phyloP scores from a whole-genome alignment of 1,140 invertebrate genomes.

The Drosophila arizonae region DNA sequence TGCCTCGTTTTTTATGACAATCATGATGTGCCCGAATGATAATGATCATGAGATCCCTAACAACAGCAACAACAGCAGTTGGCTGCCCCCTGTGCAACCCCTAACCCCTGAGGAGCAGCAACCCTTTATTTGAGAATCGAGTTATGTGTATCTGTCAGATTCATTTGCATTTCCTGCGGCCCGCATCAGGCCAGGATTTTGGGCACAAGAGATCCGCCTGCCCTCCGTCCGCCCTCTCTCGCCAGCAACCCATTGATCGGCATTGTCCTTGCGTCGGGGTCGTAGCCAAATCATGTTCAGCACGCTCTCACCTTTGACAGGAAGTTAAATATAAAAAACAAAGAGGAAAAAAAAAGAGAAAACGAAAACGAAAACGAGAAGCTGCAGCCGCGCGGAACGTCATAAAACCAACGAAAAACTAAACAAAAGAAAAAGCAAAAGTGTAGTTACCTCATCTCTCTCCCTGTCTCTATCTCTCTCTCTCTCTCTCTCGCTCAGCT shows the following conservation, averaged over 20 bases:
- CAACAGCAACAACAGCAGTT: neutral
- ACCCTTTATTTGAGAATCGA: conserved; percentile 30
- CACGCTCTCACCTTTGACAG: conserved; percentile 68
- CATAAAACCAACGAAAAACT: conserved; percentile 19
- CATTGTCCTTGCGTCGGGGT: conserved; percentile 36
- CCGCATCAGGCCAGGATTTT: conserved; percentile 39
- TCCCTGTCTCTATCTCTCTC: neutral
- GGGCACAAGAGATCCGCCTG: conserved; percentile 13
- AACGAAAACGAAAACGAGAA: conserved; percentile 11
- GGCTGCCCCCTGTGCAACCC: conserved; percentile 8
- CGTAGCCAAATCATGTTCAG: conserved; percentile 68
- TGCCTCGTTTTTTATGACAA: conserved; percentile 65
- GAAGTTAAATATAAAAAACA: neutral
- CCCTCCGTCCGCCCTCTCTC: conserved; percentile 14
- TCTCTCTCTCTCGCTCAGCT: too few species aligned
- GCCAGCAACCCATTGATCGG: conserved; percentile 18
- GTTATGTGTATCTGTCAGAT: conserved; percentile 70
- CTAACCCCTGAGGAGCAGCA: conserved; percentile 48
- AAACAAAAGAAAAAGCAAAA: conserved; percentile 59
- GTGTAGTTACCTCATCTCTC: conserved; percentile 39
- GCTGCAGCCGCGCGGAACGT: conserved; percentile 34
- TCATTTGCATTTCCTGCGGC: conserved; percentile 76
- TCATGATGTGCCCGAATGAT: conserved; percentile 25
- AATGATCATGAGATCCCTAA: conserved; percentile 29
- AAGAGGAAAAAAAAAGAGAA: too few species aligned